Evolutionary conservation across 2,797 vertebrate genomes (phyloP), one percentile per base, ranked within the genome.

Genomic region (Podargus strigoides): DNA sequence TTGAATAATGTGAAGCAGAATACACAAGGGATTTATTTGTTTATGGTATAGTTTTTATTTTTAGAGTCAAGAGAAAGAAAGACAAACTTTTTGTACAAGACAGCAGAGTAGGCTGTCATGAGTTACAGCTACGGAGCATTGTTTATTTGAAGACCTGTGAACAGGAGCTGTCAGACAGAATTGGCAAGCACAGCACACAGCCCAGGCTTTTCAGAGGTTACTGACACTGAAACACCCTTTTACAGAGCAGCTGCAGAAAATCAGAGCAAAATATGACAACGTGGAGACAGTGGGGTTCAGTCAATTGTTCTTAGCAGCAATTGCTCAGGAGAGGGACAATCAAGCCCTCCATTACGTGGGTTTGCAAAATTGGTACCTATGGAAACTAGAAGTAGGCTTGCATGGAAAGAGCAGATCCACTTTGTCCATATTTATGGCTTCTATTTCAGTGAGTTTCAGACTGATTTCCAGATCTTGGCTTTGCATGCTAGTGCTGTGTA

Each of bases 211-310:
- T 56, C 75, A 44, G 63, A 69, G 79, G 59, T 56, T 79, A 32
- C 92, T 69, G 85, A 68, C 74, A 78, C 81, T n/a, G 32, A 89
- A 92, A 92, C 84, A 58, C 47, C 80, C 42, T 90, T 88, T 79
- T 36, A n/a, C 72, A 46, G 79, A 68, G 63, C 44, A 75, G 42
- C 49, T 82, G 84, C 70, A 82, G 70, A 49, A 93, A 92, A 79
- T 78, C 72, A 79, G 76, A 88, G 59, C 72, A 56, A 76, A 84
- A 55, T 55, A 46, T 58, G 84, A 68, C 53, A 60, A 20, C 8
- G 56, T 37, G 78, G 86, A 72, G 78, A 37, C 12, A 2, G 59
- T 62, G 68, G 74, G 68, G 64, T 81, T 72, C 67, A 75, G 58
- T 18, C 34, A 18, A 24, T 72, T 60, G 58, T 79, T 90, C 86